These are phyloP conservation scores for Turnix velox DNA, from an alignment of 2,113 vertebrate species.

Conservation along the genomic window DNA sequence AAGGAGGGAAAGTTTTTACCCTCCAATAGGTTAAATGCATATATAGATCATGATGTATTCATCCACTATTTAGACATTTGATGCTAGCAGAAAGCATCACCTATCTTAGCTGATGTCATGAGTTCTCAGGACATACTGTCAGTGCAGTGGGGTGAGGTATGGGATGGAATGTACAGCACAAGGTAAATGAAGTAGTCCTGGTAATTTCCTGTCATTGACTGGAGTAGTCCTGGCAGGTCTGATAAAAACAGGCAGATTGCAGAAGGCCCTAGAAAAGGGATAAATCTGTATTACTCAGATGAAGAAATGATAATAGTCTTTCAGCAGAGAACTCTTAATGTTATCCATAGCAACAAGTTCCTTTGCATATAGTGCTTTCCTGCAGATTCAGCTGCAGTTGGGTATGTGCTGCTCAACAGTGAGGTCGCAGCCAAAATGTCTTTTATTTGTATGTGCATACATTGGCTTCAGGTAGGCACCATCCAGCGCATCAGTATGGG, in stretches of 20 bases:
- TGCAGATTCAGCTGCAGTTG: background rate
- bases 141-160: background rate
- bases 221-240: background rate
- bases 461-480: background rate
- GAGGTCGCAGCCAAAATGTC: accelerated
- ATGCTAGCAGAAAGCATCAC: background rate
- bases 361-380: background rate
- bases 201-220: background rate
- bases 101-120: background rate
- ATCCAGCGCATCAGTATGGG: background rate
- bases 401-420: background rate
- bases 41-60: background rate
- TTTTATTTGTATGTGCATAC: background rate
- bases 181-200: background rate
- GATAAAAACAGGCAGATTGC: background rate
- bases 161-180: background rate
- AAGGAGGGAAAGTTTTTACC: background rate
- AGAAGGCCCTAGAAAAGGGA: background rate
- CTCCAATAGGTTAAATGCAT: background rate
- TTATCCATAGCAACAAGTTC: background rate
- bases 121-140: background rate
- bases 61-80: accelerated
- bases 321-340: background rate
- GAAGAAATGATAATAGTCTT: background rate
- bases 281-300: background rate